Evolutionary conservation across 2,888 invertebrate genomes (phyloP), one percentile per base, ranked within the genome.

Genomic region (Dugesia japonica): DNA sequence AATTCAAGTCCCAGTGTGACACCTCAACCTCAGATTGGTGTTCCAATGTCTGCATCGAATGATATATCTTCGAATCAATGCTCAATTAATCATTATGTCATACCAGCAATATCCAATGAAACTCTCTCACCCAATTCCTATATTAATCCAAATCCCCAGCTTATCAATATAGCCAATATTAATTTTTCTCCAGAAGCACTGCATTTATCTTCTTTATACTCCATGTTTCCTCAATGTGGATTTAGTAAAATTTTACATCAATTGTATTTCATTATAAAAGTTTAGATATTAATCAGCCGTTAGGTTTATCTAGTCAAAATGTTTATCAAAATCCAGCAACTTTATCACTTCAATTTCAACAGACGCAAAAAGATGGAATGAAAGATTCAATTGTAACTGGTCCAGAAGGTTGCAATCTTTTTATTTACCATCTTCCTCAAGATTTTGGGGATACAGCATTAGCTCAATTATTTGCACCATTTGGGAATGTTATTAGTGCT

Each of bases 401-500:
- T 85, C 97, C 97, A 81, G 97, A 98, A 88, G 98, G 97, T 85
- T 97, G 97, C 89, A 98, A 98, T 87, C 89, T 98, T 83, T 98
- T 98, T 89, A 98, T 98, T 88, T 98, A 98, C 88, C 98, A 98
- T 88, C 90, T 98, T 87, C 98, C 98, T 81, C 97, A 97, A 88
- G 98, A 98, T 88, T 98, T 98, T 85, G 97, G 97, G 78, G 98
- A 98, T 86, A 90, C 91, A 79, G 98, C 98, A 87, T 89, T 98
- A 85, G 95, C 95, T 90, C 95, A 97, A 88, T 97, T 98, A 97
- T 98, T 98, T 87, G 89, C 95, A 86, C 95, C 97, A 80, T 98
- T 98, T 86, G 98, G 98, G 82, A 94, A 92, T 86, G 95, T 98
- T 85, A 95, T 98, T 88, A 94, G 94, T 88, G 95, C 97, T 86